A percentile compares a stretch with the other conserved stretches of the same genome.
Evolutionary conservation across 2,888 invertebrate genomes (phyloP).

Genomic region (Therioaphis trifolii): DNA sequence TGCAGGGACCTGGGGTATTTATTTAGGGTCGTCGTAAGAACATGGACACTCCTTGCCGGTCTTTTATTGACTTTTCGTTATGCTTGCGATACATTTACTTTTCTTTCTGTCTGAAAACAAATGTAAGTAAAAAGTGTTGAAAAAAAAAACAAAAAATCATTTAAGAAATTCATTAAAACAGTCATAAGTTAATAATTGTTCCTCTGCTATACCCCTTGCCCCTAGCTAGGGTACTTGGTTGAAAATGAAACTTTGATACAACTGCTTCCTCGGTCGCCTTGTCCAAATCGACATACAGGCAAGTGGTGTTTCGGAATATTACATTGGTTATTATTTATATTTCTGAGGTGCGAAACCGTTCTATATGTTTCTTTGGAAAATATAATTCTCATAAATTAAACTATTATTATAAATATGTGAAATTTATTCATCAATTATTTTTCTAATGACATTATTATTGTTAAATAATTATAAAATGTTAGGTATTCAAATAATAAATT

Average conservation of each 20-base stretch:
- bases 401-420: too few species aligned
- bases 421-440: too few species aligned
- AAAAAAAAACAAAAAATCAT: conserved; percentile 39
- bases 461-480: too few species aligned
- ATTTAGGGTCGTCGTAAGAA: conserved; percentile 61
- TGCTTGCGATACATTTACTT: conserved; percentile 60
- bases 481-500: too few species aligned
- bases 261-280: conserved; percentile 51
- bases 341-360: conserved; percentile 50
- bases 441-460: too few species aligned
- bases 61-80: conserved; percentile 61
- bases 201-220: conserved; percentile 62
- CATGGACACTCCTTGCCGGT: conserved; percentile 56
- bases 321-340: conserved; percentile 51
- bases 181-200: conserved; percentile 55
- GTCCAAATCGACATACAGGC: conserved; percentile 61
- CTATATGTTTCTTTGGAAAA: conserved; percentile 45
- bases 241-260: conserved; percentile 59
- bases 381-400: too few species aligned
- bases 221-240: conserved; percentile 62
- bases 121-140: conserved; percentile 59
- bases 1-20: conserved; percentile 62
- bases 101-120: conserved; percentile 62
- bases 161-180: conserved; percentile 41
- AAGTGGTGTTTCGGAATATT: conserved; percentile 61